Conservation (phyloP, 2,888 invertebrate genomes). For the Caenorhabditis sp. region DNA sequence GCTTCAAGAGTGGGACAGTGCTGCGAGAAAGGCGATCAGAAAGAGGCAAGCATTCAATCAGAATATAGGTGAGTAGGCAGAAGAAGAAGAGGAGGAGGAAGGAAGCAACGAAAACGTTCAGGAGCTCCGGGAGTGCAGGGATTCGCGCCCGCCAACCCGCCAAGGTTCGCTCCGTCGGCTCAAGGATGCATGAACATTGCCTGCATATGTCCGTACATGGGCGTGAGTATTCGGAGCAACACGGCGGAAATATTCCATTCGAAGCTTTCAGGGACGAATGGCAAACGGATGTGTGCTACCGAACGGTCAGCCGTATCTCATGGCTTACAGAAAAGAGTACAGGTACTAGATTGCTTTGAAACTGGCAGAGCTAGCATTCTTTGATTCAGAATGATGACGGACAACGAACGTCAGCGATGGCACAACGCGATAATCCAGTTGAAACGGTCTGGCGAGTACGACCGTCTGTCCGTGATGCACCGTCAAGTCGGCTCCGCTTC, state of each 20-base stretch:
- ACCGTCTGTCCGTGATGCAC: constrained; percentile 74
- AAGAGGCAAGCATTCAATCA: constrained; percentile 66
- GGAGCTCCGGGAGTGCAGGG: constrained; percentile 65
- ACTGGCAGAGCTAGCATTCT: too few relatives aligned
- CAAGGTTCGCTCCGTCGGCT: constrained; percentile 68
- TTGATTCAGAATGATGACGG: constrained; percentile 75
- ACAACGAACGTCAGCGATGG: constrained; percentile 71
- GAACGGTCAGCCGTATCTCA: constrained; percentile 68
- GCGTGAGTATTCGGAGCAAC: constrained; percentile 54
- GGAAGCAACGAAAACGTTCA: too few relatives aligned
- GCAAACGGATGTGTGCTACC: constrained; percentile 68
- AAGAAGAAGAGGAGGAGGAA: too few relatives aligned
- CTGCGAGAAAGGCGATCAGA: constrained; percentile 64
- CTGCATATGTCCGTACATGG: constrained; percentile 75
- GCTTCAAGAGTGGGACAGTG: constrained; percentile 70
- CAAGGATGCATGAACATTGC: constrained; percentile 74
- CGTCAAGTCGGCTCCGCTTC: constrained; percentile 73
- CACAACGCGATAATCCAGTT: constrained; percentile 71
- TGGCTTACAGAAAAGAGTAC: constrained; percentile 73
- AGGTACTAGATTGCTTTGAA: too few relatives aligned
- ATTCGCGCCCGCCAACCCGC: constrained; percentile 73
- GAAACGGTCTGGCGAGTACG: constrained; percentile 76
- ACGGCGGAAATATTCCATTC: background rate
- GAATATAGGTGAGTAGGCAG: constrained; percentile 58
- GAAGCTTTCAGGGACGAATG: constrained; percentile 66